Base-by-base conservation (phyloP, 2,888 invertebrate genomes). In the Geotrupes spiniger region DNA sequence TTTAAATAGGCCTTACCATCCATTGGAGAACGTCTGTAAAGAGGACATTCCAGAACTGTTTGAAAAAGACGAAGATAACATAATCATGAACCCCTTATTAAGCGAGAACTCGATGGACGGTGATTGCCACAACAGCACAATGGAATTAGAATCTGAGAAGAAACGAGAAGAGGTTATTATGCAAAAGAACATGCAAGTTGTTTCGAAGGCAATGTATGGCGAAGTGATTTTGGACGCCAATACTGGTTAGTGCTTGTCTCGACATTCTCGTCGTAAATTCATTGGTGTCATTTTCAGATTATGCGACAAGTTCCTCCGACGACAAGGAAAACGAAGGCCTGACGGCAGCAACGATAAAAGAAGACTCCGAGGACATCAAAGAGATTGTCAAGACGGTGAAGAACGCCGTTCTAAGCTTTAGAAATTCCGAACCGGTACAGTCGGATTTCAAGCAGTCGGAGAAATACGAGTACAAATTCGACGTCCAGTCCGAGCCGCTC, bases 381-480 rank as follows among this genome's bases (percentile, higher is more conserved):
- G 63, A 64, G 36, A 61, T 61, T 8, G 55, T 60, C 3, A 59
- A 63, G 46, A 60, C 58, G 10, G 57, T 58, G 8, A 60, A 59
- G 44, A 60, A 60, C 43, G 59, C 56, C 5, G 56, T 61, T 21
- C 48, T 61, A 2, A 44, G 40, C 10, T 51, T 51, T 47, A 38
- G 51, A 17, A 31, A 39, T 10, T 15, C 28, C 10, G 21, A 33
- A 10, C 15, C 9, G 33, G 8, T 21, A 6, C 21, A 21, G n/a
- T n/a, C n/a, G 21, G 21, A 21, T 21, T 4, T 21, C 21, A 21
- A 21, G 6, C 21, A 21, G 6, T 21, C 21, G 21, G 21, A 21
- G 21, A 21, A 21, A 21, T 4, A 21, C 6, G 21, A 21, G n/a
- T n/a, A n/a, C n/a, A n/a, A n/a, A n/a, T n/a, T n/a, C n/a, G n/a